These are phyloP conservation scores for Petrocephalus microphthalmus DNA, from an alignment of 2,113 vertebrate species.

Conservation along the genomic window DNA sequence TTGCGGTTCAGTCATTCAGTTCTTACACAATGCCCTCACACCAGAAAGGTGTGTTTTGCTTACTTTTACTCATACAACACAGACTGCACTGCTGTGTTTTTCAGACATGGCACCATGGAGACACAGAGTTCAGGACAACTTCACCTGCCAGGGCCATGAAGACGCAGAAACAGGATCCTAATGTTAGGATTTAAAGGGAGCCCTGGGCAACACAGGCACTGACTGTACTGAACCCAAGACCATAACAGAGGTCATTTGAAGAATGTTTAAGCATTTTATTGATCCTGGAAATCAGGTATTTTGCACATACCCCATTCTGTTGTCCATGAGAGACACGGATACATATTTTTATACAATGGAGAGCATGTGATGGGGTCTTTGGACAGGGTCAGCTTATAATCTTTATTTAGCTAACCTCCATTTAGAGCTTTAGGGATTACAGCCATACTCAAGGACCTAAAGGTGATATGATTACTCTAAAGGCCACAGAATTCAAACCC, in stretches of 20 bases:
- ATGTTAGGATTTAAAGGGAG: neutral
- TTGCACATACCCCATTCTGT: neutral
- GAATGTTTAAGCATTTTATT: neutral
- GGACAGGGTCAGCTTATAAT: neutral
- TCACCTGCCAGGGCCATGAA: neutral
- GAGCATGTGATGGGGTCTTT: neutral
- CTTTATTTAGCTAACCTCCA: neutral
- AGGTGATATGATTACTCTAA: neutral
- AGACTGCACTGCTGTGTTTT: neutral
- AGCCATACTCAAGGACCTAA: neutral
- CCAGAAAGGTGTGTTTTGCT: neutral
- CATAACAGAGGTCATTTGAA: neutral
- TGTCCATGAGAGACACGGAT: neutral
- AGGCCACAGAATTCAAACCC: neutral
- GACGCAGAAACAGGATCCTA: neutral
- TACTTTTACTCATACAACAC: neutral
- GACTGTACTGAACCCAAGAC: neutral
- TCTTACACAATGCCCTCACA: neutral
- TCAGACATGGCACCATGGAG: neutral
- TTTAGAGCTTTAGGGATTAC: neutral
- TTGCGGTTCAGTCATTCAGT: neutral
- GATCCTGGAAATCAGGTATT: neutral
- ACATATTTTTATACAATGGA: neutral
- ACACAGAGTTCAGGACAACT: neutral
- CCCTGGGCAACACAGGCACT: neutral